Conservation (phyloP, 2,797 vertebrate species). For the Danio kyathit region DNA sequence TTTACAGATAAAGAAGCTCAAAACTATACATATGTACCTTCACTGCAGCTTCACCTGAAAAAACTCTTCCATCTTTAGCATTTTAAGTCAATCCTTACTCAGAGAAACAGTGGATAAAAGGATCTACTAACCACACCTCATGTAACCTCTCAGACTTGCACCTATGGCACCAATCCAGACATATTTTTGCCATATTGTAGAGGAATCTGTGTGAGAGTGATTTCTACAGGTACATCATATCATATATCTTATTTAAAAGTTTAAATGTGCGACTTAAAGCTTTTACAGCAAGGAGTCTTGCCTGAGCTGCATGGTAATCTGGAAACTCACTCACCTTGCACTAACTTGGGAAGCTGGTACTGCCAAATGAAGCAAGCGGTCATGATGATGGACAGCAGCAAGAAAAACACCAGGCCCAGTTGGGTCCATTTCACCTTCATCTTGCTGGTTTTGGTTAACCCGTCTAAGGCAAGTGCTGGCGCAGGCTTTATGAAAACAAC, state of each 20-base stretch:
- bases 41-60: not conserved
- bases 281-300: not conserved
- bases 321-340: slow-evolving; percentile 65
- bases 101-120: slow-evolving; percentile 37
- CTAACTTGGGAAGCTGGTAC: slow-evolving; percentile 87
- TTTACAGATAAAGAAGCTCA: not conserved
- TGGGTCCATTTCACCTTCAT: slow-evolving; percentile 87
- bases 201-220: not conserved
- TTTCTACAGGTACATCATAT: not conserved
- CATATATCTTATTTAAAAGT: not conserved
- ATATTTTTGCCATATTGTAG: not conserved
- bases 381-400: slow-evolving; percentile 88
- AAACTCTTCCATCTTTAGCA: slow-evolving; percentile 22
- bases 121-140: slow-evolving; percentile 12
- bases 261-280: not conserved
- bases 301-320: not conserved
- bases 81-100: slow-evolving; percentile 38
- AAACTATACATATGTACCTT: slow-evolving; percentile 16
- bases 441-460: slow-evolving; percentile 66
- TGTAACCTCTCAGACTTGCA: not conserved
- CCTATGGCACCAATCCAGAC: not conserved
- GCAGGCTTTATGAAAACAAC: slow-evolving; percentile 58
- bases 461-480: slow-evolving; percentile 69
- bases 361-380: slow-evolving; percentile 95
- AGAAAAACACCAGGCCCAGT: slow-evolving; percentile 83